Conservation (phyloP, 1,140 invertebrate genomes). For the Eubasilissa regina region DNA sequence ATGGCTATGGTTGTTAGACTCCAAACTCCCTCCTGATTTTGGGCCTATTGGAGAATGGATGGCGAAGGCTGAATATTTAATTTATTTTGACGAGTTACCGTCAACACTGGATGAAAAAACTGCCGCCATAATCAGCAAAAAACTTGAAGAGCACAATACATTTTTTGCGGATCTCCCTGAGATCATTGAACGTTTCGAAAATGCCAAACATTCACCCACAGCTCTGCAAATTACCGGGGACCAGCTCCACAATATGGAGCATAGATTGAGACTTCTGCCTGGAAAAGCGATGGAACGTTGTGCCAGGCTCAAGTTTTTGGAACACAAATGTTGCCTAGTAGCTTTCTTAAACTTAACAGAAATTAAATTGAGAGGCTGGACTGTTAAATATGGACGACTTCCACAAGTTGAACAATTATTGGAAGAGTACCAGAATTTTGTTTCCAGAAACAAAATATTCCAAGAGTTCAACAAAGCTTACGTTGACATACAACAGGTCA, state of each 20-base stretch:
- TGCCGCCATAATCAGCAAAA: slow-evolving; percentile 87
- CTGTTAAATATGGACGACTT: slow-evolving; percentile 88
- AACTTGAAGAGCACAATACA: slow-evolving; percentile 90
- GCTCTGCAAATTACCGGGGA: slow-evolving; percentile 80
- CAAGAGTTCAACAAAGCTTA: slow-evolving; percentile 95
- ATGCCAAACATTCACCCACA: slow-evolving; percentile 75
- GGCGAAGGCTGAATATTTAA: slow-evolving; percentile 86
- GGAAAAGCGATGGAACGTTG: slow-evolving; percentile 82
- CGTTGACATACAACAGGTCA: slow-evolving; percentile 91
- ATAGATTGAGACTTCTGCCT: slow-evolving; percentile 81
- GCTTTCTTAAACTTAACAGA: slow-evolving; percentile 92
- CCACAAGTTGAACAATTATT: slow-evolving; percentile 88
- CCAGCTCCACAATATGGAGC: slow-evolving; percentile 86
- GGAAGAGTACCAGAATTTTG: slow-evolving; percentile 93
- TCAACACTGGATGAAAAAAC: slow-evolving; percentile 88
- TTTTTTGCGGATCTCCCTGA: slow-evolving; percentile 90
- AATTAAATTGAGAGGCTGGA: slow-evolving; percentile 91
- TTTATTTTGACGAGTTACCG: slow-evolving; percentile 88
- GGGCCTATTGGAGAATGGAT: slow-evolving; percentile 92
- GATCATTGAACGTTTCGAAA: slow-evolving; percentile 83
- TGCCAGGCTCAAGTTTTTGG: slow-evolving; percentile 89
- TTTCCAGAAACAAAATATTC: slow-evolving; percentile 92
- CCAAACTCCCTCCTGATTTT: slow-evolving; percentile 86
- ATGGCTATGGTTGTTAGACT: slow-evolving; percentile 91
- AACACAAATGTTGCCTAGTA: slow-evolving; percentile 93